Percentiles rank a stretch among this genome's conserved stretches.
Evolutionary conservation across 2,888 invertebrate species (phyloP).

Genomic region (Meloe dianella): DNA sequence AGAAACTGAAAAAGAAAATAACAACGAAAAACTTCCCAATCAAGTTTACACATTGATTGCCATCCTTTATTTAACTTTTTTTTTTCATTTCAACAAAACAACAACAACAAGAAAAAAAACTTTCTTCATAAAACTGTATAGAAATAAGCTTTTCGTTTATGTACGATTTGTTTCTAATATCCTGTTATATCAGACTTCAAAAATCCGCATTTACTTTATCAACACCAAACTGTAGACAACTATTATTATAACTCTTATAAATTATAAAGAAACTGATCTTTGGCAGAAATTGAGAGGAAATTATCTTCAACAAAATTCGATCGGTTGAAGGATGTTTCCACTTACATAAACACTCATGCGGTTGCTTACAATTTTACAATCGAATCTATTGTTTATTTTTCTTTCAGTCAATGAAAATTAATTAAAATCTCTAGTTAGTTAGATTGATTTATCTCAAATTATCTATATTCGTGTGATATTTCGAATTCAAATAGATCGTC

Average conservation of each 20-base stretch:
- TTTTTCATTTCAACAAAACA: background rate
- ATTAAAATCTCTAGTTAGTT: background rate
- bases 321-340: too few species aligned
- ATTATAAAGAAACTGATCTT: too few species aligned
- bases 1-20: background rate
- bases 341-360: too few species aligned
- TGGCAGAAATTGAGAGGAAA: too few species aligned
- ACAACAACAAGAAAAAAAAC: background rate
- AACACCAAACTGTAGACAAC: too few species aligned
- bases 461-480: background rate
- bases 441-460: too few species aligned
- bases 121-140: background rate
- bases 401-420: too few species aligned
- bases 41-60: background rate
- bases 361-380: too few species aligned
- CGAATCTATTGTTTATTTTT: too few species aligned
- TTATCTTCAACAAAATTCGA: too few species aligned
- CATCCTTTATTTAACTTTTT: background rate
- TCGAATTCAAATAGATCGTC: background rate
- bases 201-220: too few species aligned
- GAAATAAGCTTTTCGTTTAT: background rate
- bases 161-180: background rate
- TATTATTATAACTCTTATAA: too few species aligned
- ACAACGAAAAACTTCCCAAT: background rate
- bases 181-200: background rate